Percentiles rank a stretch among this genome's conserved stretches.
Evolutionary conservation across 2,888 invertebrate species (phyloP).

Genomic region (Cabera pusaria): DNA sequence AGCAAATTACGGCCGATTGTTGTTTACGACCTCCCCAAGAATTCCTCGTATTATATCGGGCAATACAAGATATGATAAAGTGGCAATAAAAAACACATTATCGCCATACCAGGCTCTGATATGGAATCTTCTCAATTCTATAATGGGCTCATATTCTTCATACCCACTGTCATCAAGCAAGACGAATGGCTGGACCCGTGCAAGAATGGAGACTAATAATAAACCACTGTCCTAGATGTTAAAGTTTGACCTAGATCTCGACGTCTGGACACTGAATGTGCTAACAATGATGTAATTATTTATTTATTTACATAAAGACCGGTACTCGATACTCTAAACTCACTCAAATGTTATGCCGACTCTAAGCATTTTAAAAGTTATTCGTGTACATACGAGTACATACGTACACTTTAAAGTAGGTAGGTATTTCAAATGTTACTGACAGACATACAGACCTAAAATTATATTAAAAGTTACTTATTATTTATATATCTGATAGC

Average conservation of each 20-base stretch:
- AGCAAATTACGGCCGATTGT: constrained; percentile 17
- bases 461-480: no score
- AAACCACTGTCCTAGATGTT: constrained; percentile 39
- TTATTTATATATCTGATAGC: no score
- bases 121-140: constrained; percentile 60
- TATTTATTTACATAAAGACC: no score
- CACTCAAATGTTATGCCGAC: no score
- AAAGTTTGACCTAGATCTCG: constrained; percentile 42
- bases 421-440: no score
- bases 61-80: constrained; percentile 51
- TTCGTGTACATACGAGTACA: no score
- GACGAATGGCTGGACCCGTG: constrained; percentile 33
- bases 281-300: constrained; percentile 34
- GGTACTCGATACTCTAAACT: no score
- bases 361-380: no score
- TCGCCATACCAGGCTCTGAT: constrained; percentile 34
- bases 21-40: constrained; percentile 19
- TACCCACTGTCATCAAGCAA: constrained; percentile 45
- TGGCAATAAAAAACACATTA: constrained; percentile 56
- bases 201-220: constrained; percentile 44
- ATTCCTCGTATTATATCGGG: constrained; percentile 26
- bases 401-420: no score
- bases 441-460: no score
- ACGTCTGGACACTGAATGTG: constrained; percentile 32
- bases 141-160: constrained; percentile 52